Evolutionary conservation across 2,888 invertebrate genomes (phyloP).

Genomic region (Eristalis intricaria): DNA sequence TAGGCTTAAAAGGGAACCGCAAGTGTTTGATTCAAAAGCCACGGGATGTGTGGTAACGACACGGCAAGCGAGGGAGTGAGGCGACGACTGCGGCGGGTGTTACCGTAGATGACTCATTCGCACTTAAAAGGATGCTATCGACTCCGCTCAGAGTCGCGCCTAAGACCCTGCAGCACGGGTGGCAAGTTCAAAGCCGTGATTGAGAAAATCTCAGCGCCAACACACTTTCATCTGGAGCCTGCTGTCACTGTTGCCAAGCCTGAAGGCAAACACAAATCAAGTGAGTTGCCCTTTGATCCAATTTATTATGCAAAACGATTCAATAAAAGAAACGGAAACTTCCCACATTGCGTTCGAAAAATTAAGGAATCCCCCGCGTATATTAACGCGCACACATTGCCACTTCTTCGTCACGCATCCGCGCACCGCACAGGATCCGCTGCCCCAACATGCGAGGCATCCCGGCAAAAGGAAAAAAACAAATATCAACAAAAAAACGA

Average conservation of each 20-base stretch:
- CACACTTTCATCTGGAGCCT: not conserved
- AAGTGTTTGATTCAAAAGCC: not conserved
- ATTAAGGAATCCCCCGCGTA: slow-evolving; percentile 12
- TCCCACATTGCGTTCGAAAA: slow-evolving; percentile 18
- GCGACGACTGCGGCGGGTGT: not conserved
- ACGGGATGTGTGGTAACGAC: slow-evolving; percentile 10
- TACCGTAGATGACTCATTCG: too few species aligned
- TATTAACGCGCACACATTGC: not conserved
- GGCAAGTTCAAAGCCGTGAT: too few species aligned
- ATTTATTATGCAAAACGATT: slow-evolving; percentile 42
- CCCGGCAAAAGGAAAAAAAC: not conserved
- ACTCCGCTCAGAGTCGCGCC: too few species aligned
- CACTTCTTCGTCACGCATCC: not conserved
- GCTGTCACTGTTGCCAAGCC: not conserved
- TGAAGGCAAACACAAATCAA: slow-evolving; percentile 3
- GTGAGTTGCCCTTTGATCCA: slow-evolving; percentile 14
- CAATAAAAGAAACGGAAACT: slow-evolving; percentile 20
- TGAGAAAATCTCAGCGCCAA: not conserved
- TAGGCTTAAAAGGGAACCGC: slow-evolving; percentile 3
- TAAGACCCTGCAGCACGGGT: too few species aligned
- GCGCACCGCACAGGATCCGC: too few species aligned
- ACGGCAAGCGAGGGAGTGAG: slow-evolving; percentile 20
- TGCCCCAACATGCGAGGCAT: not conserved
- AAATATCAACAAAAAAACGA: slow-evolving; percentile 12
- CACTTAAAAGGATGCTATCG: too few species aligned